phyloP scores from a whole-genome alignment of 2,888 invertebrate species.

The Sepioteuthis lessoniana region DNA sequence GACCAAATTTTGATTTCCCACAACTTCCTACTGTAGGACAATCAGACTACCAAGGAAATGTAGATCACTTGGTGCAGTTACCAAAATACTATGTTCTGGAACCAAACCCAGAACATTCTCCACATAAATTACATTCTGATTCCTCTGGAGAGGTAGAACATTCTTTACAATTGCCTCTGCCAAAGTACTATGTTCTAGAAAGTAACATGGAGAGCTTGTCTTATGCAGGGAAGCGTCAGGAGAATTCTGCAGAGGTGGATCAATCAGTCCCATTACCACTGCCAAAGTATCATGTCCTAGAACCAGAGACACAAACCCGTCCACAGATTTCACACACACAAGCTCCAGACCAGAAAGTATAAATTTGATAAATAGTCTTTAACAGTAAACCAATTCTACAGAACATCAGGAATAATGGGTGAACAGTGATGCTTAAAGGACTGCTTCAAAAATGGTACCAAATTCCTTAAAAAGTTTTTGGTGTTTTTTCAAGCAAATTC shows the following conservation, averaged over 20 bases:
- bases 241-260: background rate
- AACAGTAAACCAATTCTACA: background rate
- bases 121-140: background rate
- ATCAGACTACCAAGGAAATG: constrained; percentile 18
- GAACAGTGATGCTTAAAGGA: background rate
- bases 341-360: background rate
- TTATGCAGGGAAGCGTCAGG: background rate
- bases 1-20: constrained; percentile 15
- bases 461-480: background rate
- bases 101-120: background rate
- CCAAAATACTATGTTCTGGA: background rate
- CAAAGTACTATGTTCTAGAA: background rate
- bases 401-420: background rate
- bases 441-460: background rate
- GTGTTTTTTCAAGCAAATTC: background rate
- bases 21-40: background rate
- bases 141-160: background rate
- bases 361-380: background rate
- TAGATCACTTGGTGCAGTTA: background rate
- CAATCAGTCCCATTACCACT: background rate
- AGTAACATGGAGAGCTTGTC: background rate
- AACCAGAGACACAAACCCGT: constrained; percentile 9
- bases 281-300: background rate
- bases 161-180: constrained; percentile 2
- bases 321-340: constrained; percentile 6